phyloP scores from a whole-genome alignment of 2,797 vertebrate species.

The Neomorphus geoffroyi region DNA sequence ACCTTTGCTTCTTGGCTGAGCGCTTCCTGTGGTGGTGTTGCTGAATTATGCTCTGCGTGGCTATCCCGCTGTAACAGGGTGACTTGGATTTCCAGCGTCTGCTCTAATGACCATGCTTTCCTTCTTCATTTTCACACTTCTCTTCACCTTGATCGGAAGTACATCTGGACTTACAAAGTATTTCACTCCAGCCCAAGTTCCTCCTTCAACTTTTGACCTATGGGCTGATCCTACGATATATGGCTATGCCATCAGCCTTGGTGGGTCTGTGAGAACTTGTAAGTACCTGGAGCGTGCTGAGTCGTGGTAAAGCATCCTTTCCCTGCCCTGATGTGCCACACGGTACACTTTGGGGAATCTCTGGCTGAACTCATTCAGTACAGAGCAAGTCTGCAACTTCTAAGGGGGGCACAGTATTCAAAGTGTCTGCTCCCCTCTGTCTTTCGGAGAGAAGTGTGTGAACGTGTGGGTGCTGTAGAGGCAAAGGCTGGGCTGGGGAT shows the following conservation, averaged over 20 bases:
- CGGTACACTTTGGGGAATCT: background rate
- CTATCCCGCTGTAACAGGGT: background rate
- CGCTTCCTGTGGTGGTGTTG: background rate
- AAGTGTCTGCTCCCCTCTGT: background rate
- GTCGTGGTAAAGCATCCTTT: background rate
- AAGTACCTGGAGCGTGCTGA: background rate
- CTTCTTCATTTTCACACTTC: background rate
- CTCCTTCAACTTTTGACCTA: background rate
- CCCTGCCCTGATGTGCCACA: background rate
- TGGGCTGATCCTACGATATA: background rate
- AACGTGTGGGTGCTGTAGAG: rapidly evolving
- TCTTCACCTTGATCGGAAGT: background rate
- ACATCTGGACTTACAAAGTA: background rate
- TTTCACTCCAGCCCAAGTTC: background rate
- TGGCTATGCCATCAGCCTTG: rapidly evolving
- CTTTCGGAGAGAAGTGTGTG: background rate
- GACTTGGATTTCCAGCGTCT: background rate
- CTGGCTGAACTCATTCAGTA: background rate
- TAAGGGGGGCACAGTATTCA: background rate
- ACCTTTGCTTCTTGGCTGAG: background rate
- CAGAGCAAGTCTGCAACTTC: background rate
- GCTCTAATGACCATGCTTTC: background rate
- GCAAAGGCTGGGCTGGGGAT: background rate
- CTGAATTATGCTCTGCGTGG: background rate
- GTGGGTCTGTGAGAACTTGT: background rate